Evolutionary conservation across 2,888 invertebrate species (phyloP), one percentile per base, ranked within the genome.

Genomic region (Harpagoxenus sublaevis): DNA sequence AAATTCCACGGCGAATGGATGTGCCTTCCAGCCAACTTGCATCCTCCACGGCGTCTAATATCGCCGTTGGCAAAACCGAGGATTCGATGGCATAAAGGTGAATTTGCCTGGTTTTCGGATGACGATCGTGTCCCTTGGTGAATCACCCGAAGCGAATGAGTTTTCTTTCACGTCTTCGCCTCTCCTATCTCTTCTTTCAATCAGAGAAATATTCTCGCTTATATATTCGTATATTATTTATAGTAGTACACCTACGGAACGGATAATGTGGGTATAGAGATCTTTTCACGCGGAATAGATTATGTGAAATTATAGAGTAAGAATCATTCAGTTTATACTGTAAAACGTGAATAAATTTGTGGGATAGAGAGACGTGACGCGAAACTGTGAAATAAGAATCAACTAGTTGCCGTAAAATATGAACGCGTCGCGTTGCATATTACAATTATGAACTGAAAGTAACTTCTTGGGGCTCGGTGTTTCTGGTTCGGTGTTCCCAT

Each of bases 1-100:
- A 90, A 91, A 90, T 90, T 88, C 88, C 89, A 84, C 86, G 83
- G 87, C 86, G 95, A 94, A 94, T 92, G 90, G 90, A 88, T 90
- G 92, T 92, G 94, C 92, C 94, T 79, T 65, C 83, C 77, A 65
- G 23, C 94, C 23, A 94, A 62, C 51, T 83, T 57, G 60, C 62
- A 66, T 57, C 39, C 39, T 70, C 53, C 45, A 23, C 62, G 18
- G 62, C 83, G 53, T 83, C 86, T 79, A 83, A 87, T 87, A 85
- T 85, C 55, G 28, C 55, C 39, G 65, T 39, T 35, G 23, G 53
- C 39, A 55, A 74, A 84, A 28, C 51, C 39, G 39, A 60, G 57
- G 73, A 71, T 83, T 83, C 78, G 77, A 66, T 42, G 31, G 55
- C 18, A 48, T 9, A 48, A 70, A 71, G 57, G 71, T 9, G 70